These are phyloP conservation scores for Thalassoma bifasciatum DNA, from an alignment of 2,113 vertebrate genomes.

Conservation along the genomic window DNA sequence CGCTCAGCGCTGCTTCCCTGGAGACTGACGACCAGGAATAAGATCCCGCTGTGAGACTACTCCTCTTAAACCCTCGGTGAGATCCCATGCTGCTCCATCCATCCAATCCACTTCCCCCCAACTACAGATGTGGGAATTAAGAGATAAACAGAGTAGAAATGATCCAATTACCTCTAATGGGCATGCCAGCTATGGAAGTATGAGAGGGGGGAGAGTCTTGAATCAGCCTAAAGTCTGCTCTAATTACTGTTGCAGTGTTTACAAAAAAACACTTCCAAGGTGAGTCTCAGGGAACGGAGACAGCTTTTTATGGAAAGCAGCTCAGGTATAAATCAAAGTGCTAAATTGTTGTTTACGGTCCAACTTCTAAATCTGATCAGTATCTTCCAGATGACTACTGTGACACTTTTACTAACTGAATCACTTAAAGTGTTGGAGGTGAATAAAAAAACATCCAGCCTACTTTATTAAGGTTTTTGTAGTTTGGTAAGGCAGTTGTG, in stretches of 20 bases:
- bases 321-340: neutral
- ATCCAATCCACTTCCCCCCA: slow-evolving; percentile 38
- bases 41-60: slow-evolving; percentile 42
- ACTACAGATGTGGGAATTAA: slow-evolving; percentile 74
- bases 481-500: too few species aligned
- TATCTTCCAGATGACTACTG: neutral
- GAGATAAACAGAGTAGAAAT: slow-evolving; percentile 75
- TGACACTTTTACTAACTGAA: neutral
- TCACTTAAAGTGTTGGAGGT: too few species aligned
- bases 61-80: slow-evolving; percentile 40
- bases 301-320: slow-evolving; percentile 12
- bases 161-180: slow-evolving; percentile 77
- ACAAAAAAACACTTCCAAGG: slow-evolving; percentile 50
- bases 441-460: too few species aligned
- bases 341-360: neutral
- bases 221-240: slow-evolving; percentile 48
- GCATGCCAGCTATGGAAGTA: slow-evolving; percentile 44
- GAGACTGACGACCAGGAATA: slow-evolving; percentile 24
- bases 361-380: neutral
- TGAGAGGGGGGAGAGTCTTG: slow-evolving; percentile 53
- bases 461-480: too few species aligned
- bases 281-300: slow-evolving; percentile 34
- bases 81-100: slow-evolving; percentile 25
- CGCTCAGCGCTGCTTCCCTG: slow-evolving; percentile 7
- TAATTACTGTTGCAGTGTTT: slow-evolving; percentile 59